Base-by-base conservation (phyloP, 2,113 vertebrate species). In the Rhodinocichla rosea region DNA sequence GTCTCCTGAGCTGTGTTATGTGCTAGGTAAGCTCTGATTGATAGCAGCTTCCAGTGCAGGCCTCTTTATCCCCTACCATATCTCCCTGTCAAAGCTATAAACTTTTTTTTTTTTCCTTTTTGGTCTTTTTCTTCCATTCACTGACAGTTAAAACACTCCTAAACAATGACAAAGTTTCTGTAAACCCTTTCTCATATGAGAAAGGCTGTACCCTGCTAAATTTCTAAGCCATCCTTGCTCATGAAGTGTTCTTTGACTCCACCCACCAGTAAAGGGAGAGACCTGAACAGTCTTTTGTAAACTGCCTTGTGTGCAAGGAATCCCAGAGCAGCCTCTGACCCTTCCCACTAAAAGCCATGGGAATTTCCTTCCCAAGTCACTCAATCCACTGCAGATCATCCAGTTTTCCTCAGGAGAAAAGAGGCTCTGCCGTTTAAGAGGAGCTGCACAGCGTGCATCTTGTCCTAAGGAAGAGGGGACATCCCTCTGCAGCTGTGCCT, bases 1-100 rank as follows among this genome's bases (percentile, higher is more conserved):
- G 91, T 95, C 94, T 92, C 92, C 79, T 88, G 92, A 86, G 91
- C 56, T 69, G 57, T 42, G 65, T 92, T 78, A 81, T 23, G 33
- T 50, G 32, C 89, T 62, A 95, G 89, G 78, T 74, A 83, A 65
- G 35, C 56, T 50, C 47, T 94, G 83, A 95, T 89, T 87, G 85
- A 92, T 92, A 83, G 92, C 78, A 90, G 62, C 44, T 90, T 90
- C 68, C 75, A 89, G 2, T 68, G 60, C 56, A 94, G 64, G 26
- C 12, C 47, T 32, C 82, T 85, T 80, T 94, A 85, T 87, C 74
- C 82, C 83, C 60, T 14, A 30, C 77, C 50, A 53, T 87, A 73
- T 75, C 92, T 91, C 70, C 75, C 28, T 70, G 59, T 37, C 82
- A 70, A 74, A 94, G 33, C 60, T 50, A 70, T 57, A 74, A 70